These are phyloP conservation scores for Pterocles burchelli DNA, from an alignment of 2,113 vertebrate genomes.

Conservation along the genomic window DNA sequence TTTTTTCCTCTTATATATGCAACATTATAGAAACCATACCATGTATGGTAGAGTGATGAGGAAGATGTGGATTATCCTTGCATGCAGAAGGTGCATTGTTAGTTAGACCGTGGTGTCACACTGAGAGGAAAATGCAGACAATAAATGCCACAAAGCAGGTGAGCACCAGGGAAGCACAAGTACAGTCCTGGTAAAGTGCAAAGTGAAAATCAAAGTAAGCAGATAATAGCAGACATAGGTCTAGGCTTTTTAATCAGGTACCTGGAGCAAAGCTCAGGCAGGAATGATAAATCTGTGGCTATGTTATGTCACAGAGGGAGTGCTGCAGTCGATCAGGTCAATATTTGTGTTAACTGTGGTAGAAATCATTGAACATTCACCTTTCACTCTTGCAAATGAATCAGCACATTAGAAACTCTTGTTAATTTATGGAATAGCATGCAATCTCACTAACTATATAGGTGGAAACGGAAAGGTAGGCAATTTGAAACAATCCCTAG, in stretches of 20 bases:
- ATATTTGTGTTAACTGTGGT: constrained; percentile 59
- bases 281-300: constrained; percentile 45
- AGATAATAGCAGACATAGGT: constrained; percentile 53
- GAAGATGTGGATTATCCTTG: not conserved
- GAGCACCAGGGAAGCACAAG: constrained; percentile 34
- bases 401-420: constrained; percentile 8
- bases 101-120: constrained; percentile 14
- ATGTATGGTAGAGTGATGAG: not conserved
- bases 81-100: constrained; percentile 7
- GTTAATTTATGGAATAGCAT: constrained; percentile 50
- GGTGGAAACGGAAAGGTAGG: not conserved
- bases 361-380: constrained; percentile 53
- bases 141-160: constrained; percentile 54
- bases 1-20: not conserved
- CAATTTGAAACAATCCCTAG: not conserved
- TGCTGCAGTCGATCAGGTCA: constrained; percentile 28
- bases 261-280: constrained; percentile 44
- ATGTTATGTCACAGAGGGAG: constrained; percentile 27
- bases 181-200: constrained; percentile 17
- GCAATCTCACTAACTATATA: not conserved
- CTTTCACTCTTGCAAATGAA: constrained; percentile 61
- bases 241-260: constrained; percentile 62
- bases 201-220: constrained; percentile 67
- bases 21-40: constrained; percentile 1
- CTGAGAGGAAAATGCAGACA: constrained; percentile 62